Evolutionary conservation across 1,140 invertebrate species (phyloP).

Genomic region (Drosophila ambigua): DNA sequence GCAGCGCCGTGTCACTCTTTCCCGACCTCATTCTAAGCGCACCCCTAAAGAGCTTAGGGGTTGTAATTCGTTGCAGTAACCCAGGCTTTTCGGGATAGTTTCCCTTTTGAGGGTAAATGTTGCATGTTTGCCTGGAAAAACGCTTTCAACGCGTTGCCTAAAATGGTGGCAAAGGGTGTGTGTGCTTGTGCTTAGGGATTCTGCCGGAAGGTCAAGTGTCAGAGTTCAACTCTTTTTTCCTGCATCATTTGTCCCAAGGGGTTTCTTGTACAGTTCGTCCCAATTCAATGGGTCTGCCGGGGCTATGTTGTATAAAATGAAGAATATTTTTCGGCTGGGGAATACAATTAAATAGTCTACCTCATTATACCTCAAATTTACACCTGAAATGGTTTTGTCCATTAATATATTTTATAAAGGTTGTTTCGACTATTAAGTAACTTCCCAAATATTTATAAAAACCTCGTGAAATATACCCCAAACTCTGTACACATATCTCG

Average conservation of each 20-base stretch:
- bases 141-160: constrained; percentile 13
- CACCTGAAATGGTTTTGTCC: too few species aligned
- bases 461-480: too few species aligned
- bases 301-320: too few species aligned
- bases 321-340: too few species aligned
- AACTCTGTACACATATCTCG: too few species aligned
- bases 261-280: constrained; percentile 43
- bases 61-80: constrained; percentile 23
- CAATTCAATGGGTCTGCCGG: not conserved
- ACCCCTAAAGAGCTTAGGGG: constrained; percentile 57
- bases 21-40: not conserved
- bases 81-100: constrained; percentile 17
- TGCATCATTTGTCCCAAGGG: not conserved
- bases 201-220: constrained; percentile 12
- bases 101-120: constrained; percentile 60
- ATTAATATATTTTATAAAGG: too few species aligned
- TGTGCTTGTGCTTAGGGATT: constrained; percentile 14
- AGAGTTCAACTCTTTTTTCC: constrained; percentile 52
- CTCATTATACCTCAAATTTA: too few species aligned
- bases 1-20: not conserved
- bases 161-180: constrained; percentile 59
- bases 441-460: too few species aligned
- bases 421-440: too few species aligned
- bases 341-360: too few species aligned
- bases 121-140: constrained; percentile 48